Evolutionary conservation across 2,113 vertebrate genomes (phyloP).

Genomic region (Nibea coibor): DNA sequence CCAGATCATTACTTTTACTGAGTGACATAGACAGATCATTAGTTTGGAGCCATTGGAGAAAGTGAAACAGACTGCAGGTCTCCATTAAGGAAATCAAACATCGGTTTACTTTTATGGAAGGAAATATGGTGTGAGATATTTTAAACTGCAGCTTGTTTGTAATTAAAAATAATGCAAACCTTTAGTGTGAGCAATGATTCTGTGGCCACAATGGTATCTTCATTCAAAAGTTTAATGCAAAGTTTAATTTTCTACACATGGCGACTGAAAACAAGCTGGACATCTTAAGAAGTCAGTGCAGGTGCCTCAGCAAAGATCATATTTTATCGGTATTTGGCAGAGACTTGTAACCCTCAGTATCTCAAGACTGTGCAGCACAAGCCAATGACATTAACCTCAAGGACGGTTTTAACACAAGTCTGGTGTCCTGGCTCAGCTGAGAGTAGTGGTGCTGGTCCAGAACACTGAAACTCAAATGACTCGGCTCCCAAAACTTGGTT

Average conservation of each 20-base stretch:
- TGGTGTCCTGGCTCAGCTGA: conserved; percentile 16
- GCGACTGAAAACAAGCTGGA: background rate
- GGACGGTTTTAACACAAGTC: conserved; percentile 55
- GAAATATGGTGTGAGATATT: background rate
- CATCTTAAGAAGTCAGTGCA: conserved; percentile 14
- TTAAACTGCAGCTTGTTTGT: background rate
- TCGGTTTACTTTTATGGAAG: background rate
- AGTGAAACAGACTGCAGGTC: conserved; percentile 7
- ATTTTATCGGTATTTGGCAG: conserved; percentile 44
- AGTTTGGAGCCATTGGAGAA: background rate
- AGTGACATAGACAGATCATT: background rate
- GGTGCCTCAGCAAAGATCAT: conserved; percentile 30
- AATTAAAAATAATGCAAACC: background rate
- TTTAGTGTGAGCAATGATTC: too few relatives aligned
- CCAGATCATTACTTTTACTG: conserved; percentile 10
- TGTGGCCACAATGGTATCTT: background rate
- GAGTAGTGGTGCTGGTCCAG: conserved; percentile 6
- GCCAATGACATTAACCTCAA: conserved; percentile 53
- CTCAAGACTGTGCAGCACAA: conserved; percentile 39
- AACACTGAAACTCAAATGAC: conserved; percentile 12
- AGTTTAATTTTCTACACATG: background rate
- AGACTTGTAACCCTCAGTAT: conserved; percentile 38
- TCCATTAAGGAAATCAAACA: conserved; percentile 16
- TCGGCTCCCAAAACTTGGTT: conserved; percentile 1
- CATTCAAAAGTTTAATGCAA: background rate